Evolutionary conservation across 2,888 invertebrate genomes (phyloP), one percentile per base, ranked within the genome.

Genomic region (Melipona beecheii): DNA sequence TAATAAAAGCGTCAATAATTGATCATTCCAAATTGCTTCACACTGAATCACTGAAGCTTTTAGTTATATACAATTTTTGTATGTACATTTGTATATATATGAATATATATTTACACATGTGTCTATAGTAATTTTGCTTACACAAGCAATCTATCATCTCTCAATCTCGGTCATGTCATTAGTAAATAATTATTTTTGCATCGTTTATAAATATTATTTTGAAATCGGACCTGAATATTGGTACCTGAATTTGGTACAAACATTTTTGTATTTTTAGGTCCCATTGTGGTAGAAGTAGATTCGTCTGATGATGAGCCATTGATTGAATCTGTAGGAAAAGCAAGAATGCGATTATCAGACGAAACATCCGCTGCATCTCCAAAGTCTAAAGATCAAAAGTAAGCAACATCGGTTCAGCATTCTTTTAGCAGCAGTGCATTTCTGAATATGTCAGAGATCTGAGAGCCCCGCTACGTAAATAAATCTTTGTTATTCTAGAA

Each of bases 271-370:
- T 85, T 91, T 92, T 83, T 87, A 94, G 94, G 94, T 91, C 93
- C 94, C 91, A 93, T 94, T 90, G 95, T 95, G 90, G 96, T 96
- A 92, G 97, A 97, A 90, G 96, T 96, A 62, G 96, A 96, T 91
- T 96, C 96, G 80, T 97, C 97, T 73, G 98, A 98, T 92, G 98
- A 98, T 93, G 97, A 98, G 94, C 97, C 97, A 78, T 95, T 97
- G 81, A 97, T 97, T 87, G 97, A 97, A 91, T 95, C 96, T 73
- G 95, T 96, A 24, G 97, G 90, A 96, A 97, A 95, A 96, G 97
- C 94, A 95, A 97, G 89, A 95, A 95, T 93, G 90, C 93, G 92
- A 89, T 90, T 91, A 84, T 87, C 91, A 60, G 94, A 94, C 82
- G 94, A 94, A 81, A 85, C 91, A 80, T 90, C 92, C 75, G 92